Base-by-base conservation (phyloP, 2,113 vertebrate genomes). In the Tursiops truncatus region DNA sequence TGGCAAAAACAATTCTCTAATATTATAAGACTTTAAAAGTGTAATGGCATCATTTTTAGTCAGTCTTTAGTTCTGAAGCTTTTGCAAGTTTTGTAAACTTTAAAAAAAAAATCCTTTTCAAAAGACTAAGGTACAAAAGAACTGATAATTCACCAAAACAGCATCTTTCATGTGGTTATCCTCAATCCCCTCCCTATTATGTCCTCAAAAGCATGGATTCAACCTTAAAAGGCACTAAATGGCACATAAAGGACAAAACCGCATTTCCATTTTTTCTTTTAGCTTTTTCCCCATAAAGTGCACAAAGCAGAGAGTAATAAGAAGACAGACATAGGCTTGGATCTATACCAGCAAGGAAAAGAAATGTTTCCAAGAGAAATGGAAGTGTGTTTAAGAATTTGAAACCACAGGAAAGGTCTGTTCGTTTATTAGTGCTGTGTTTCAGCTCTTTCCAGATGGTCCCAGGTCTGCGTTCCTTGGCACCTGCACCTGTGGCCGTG, bases 191-290 rank as follows among this genome's bases (percentile, higher is more conserved):
- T 44, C 71, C 91, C 11, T 4, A 62, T 1, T 7, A 2, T 11
- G 79, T 82, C 56, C 21, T n/a, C 65, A 33, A 53, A 94, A 87
- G 60, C 89, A 71, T 31, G 3, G 41, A 73, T 88, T 83, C 73
- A 23, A 63, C 89, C 65, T 79, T 38, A 82, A 94, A 98, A 98
- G 98, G 98, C 98, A 98, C 98, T 95, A 82, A 83, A 93, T 91
- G 97, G 98, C 76, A 96, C 56, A 79, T 67, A 80, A 87, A 94
- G 91, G 62, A 86, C 85, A 93, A 95, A 98, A 94, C 94, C 47
- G 28, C 70, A 76, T 86, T 90, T 88, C 33, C 44, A n/a, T 44
- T 31, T 68, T 89, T 70, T 68, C 71, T 60, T 87, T 74, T 50
- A 62, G 63, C 89, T 60, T 94, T 60, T 41, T 26, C 91, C 94